Evolutionary conservation across 2,797 vertebrate genomes (phyloP).

Genomic region (Antennarius maculatus): DNA sequence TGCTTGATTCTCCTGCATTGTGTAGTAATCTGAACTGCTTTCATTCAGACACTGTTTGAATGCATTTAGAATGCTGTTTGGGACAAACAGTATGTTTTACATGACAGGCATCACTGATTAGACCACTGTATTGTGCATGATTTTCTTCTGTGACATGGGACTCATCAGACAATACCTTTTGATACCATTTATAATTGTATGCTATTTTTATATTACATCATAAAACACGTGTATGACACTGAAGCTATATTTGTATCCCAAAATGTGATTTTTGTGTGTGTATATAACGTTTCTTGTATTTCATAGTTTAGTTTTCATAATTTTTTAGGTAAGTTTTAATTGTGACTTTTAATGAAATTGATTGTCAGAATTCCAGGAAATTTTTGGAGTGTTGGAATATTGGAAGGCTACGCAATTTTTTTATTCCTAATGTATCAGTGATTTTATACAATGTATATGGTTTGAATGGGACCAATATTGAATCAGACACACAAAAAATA

Average conservation of each 20-base stretch:
- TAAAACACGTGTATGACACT: conserved; percentile 65
- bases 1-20: conserved; percentile 16
- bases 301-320: conserved; percentile 45
- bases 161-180: conserved; percentile 44
- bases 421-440: conserved; percentile 27
- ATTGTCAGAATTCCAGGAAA: conserved; percentile 33
- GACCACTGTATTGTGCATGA: conserved; percentile 8
- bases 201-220: conserved; percentile 50
- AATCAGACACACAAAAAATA: conserved; percentile 23
- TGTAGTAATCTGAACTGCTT: conserved; percentile 25
- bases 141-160: conserved; percentile 34
- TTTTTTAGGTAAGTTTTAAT: conserved; percentile 54
- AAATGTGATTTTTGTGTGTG: conserved; percentile 78
- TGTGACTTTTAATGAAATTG: conserved; percentile 37
- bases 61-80: conserved; percentile 3
- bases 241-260: conserved; percentile 79
- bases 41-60: conserved; percentile 20
- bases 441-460: conserved; percentile 47
- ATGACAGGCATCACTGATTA: conserved; percentile 26
- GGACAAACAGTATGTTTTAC: conserved; percentile 36
- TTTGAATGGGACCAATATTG: conserved; percentile 25
- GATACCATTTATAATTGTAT: conserved; percentile 45
- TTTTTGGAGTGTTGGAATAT: conserved; percentile 37
- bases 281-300: conserved; percentile 52
- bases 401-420: conserved; percentile 38